Conservation (phyloP, 2,888 invertebrate genomes). For the Heliothis peltigera region DNA sequence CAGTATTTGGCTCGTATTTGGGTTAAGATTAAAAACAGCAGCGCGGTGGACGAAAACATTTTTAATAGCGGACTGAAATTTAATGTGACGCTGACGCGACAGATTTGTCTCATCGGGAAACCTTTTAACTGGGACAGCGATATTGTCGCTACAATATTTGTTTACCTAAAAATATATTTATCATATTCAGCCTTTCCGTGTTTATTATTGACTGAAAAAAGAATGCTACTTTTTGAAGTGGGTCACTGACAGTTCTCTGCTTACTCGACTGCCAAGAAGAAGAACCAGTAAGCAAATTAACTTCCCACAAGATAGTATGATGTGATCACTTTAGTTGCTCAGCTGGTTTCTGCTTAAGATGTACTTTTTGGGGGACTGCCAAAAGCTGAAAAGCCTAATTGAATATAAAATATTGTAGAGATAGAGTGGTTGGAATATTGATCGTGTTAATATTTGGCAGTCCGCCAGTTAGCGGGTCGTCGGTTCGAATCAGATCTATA, state of each 20-base stretch:
- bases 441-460: conserved; percentile 46
- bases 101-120: not conserved
- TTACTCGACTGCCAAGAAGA: not conserved
- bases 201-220: not conserved
- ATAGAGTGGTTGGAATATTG: conserved; percentile 27
- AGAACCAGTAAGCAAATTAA: not conserved
- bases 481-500: conserved; percentile 13
- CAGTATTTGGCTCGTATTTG: conserved; percentile 36
- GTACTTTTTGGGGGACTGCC: not conserved
- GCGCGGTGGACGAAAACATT: conserved; percentile 11
- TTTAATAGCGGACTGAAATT: conserved; percentile 18
- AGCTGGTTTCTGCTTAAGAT: not conserved
- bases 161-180: not conserved
- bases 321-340: not conserved
- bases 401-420: conserved; percentile 28
- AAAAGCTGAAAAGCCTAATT: conserved; percentile 5
- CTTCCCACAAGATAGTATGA: not conserved
- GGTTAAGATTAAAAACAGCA: conserved; percentile 39
- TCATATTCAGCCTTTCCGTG: not conserved
- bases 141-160: not conserved
- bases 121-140: not conserved
- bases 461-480: conserved; percentile 36
- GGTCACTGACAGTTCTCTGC: not conserved
- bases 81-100: not conserved
- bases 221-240: not conserved